phyloP scores from a whole-genome alignment of 2,113 vertebrate genomes.

The Microcebus lehilahytsara region DNA sequence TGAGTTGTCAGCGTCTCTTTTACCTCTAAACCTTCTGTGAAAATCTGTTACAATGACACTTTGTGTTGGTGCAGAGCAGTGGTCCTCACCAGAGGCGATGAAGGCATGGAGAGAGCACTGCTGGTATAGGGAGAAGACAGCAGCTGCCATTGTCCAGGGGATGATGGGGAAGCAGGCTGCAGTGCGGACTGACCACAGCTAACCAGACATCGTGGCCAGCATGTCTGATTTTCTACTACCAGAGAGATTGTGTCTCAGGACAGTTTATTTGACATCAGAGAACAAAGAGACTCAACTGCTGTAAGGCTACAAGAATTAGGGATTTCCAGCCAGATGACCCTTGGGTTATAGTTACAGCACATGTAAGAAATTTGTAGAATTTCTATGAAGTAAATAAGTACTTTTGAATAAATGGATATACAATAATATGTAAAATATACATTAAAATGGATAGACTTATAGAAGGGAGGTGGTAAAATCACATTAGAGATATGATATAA shows the following conservation, averaged over 20 bases:
- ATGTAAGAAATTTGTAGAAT: background rate
- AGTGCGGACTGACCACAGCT: background rate
- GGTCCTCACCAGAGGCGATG: background rate
- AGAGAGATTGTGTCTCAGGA: background rate
- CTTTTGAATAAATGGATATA: background rate
- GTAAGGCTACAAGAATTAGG: background rate
- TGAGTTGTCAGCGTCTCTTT: background rate
- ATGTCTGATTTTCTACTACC: background rate
- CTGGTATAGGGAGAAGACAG: background rate
- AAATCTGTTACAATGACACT: background rate
- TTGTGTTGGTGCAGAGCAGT: background rate
- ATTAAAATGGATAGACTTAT: constrained; percentile 27
- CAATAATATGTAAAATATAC: background rate
- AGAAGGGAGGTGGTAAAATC: background rate
- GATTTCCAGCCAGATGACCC: background rate
- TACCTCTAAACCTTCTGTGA: background rate
- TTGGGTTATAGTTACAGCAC: background rate
- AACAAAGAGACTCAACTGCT: background rate
- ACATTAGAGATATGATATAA: background rate
- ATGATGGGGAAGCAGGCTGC: background rate
- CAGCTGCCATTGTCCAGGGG: background rate
- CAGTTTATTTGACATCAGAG: background rate
- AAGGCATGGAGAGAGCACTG: background rate
- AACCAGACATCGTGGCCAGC: background rate
- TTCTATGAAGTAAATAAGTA: constrained; percentile 34